A percentile compares a stretch with the other conserved stretches of the same genome.
phyloP scores from a whole-genome alignment of 2,888 invertebrate species.

The Thumatha senex region DNA sequence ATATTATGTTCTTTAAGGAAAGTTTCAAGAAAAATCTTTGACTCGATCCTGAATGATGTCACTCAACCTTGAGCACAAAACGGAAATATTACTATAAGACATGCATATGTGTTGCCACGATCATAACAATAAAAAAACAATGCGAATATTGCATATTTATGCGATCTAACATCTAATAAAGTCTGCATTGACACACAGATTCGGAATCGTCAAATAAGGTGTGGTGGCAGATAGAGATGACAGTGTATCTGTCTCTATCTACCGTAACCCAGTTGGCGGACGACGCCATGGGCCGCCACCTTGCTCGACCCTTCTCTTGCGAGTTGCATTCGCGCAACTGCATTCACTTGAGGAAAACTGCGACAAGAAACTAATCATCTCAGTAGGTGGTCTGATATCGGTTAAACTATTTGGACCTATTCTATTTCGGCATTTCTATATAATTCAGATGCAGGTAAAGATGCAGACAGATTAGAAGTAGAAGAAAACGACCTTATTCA shows the following conservation, averaged over 20 bases:
- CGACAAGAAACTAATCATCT: background rate
- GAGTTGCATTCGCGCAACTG: constrained; percentile 48
- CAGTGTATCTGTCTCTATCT: constrained; percentile 45
- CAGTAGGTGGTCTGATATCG: background rate
- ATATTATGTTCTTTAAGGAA: constrained; percentile 10
- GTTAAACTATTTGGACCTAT: background rate
- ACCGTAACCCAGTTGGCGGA: constrained; percentile 61
- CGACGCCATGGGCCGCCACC: constrained; percentile 53
- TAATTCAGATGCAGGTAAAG: background rate
- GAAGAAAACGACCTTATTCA: no score
- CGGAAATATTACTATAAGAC: no score
- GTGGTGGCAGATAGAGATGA: constrained; percentile 51
- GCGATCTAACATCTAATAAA: constrained; percentile 6
- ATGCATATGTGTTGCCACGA: no score
- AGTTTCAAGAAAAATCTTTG: background rate
- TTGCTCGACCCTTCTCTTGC: constrained; percentile 61
- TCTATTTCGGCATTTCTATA: background rate
- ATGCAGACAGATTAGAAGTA: no score
- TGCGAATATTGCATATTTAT: constrained; percentile 8
- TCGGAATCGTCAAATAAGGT: constrained; percentile 29
- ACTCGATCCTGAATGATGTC: constrained; percentile 4
- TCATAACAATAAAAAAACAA: background rate
- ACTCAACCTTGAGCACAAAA: background rate
- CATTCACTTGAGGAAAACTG: constrained; percentile 36
- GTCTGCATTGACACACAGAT: constrained; percentile 34